Evolutionary conservation across 1,140 invertebrate genomes (phyloP).

Genomic region (Lethocerus indicus): DNA sequence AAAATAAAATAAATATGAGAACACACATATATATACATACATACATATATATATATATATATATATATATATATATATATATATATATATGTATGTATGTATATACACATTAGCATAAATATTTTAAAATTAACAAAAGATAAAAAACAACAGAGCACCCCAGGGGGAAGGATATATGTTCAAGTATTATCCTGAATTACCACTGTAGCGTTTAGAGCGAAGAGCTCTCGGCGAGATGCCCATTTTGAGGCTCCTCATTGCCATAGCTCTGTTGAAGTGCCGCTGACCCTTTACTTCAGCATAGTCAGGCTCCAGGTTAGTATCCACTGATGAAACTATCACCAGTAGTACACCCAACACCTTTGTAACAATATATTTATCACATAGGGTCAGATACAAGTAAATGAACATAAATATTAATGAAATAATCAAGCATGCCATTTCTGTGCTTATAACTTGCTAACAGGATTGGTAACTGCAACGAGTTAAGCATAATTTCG

Average conservation of each 20-base stretch:
- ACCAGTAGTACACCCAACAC: slow-evolving; percentile 63
- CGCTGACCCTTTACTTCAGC: slow-evolving; percentile 47
- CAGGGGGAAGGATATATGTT: not conserved
- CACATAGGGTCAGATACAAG: not conserved
- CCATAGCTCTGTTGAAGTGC: slow-evolving; percentile 72
- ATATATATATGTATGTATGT: not conserved
- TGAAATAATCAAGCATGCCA: not conserved
- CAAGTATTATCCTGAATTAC: slow-evolving; percentile 11
- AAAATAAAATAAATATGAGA: too few relatives aligned
- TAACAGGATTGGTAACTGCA: not conserved
- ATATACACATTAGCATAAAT: not conserved
- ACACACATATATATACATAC: too few relatives aligned
- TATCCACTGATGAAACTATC: slow-evolving; percentile 53
- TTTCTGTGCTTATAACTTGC: not conserved
- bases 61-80: not conserved
- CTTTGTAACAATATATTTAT: slow-evolving; percentile 25
- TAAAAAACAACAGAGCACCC: not conserved
- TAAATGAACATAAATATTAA: not conserved
- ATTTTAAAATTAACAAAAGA: not conserved
- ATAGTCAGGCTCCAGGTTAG: slow-evolving; percentile 30
- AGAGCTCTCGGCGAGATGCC: slow-evolving; percentile 17
- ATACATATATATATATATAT: not conserved
- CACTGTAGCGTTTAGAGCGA: slow-evolving; percentile 16
- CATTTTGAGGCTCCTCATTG: slow-evolving; percentile 50
- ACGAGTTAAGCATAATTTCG: not conserved